A percentile compares a stretch with the other conserved stretches of the same genome.
phyloP scores from a whole-genome alignment of 2,888 invertebrate genomes.

The Acronicta aceris region DNA sequence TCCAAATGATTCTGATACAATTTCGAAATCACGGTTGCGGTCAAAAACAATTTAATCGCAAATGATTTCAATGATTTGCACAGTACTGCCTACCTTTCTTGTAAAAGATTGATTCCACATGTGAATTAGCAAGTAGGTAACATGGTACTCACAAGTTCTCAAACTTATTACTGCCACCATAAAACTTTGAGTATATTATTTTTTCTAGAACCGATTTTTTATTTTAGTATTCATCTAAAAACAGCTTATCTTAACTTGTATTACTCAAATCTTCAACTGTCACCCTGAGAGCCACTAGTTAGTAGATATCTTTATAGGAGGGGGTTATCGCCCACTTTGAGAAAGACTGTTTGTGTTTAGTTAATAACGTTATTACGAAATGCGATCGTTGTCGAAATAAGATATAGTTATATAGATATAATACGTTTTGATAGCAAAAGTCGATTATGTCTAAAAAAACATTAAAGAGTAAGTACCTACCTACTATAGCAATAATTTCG shows the following conservation, averaged over 20 bases:
- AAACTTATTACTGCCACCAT: too few species aligned
- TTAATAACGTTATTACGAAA: conserved; percentile 29
- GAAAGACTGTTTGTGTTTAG: too few species aligned
- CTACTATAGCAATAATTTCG: conserved; percentile 3
- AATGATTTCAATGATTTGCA: conserved; percentile 46
- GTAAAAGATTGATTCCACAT: conserved; percentile 14
- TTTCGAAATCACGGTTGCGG: conserved; percentile 40
- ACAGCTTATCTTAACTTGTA: too few species aligned
- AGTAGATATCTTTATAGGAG: too few species aligned
- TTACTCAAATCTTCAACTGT: too few species aligned
- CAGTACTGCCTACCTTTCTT: conserved; percentile 1
- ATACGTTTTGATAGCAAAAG: conserved; percentile 18
- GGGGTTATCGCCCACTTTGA: too few species aligned
- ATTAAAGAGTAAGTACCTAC: too few species aligned
- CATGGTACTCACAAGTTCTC: neutral
- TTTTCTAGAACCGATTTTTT: too few species aligned
- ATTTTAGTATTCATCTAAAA: too few species aligned
- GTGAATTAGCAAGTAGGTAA: conserved; percentile 40
- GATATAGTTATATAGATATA: conserved; percentile 12
- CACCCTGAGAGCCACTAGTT: too few species aligned
- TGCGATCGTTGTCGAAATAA: conserved; percentile 22
- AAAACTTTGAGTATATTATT: too few species aligned
- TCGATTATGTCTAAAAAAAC: conserved; percentile 6
- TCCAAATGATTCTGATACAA: conserved; percentile 20
- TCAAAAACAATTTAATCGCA: conserved; percentile 40